Percentiles rank a stretch among this genome's conserved stretches.
These are phyloP conservation scores for Tachyglossus aculeatus DNA, from an alignment of 2,797 vertebrate genomes.

Conservation along the genomic window DNA sequence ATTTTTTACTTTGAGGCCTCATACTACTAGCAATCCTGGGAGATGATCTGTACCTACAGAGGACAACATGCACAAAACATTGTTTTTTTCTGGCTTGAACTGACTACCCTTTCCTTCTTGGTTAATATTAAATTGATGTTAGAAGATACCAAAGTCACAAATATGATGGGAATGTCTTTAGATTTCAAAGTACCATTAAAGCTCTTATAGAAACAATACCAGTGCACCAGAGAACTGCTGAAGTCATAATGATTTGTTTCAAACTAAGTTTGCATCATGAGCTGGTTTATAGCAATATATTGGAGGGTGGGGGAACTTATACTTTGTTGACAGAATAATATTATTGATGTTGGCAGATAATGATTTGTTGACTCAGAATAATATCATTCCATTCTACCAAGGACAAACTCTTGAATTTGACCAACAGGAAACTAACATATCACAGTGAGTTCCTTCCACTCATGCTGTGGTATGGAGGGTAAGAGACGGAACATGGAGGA, in stretches of 20 bases:
- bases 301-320: too few species aligned
- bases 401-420: too few species aligned
- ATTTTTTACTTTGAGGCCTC: not conserved
- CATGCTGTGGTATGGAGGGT: too few species aligned
- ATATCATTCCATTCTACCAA: not conserved
- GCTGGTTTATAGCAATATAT: constrained; percentile 18
- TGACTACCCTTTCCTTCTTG: constrained; percentile 27
- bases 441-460: too few species aligned
- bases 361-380: too few species aligned
- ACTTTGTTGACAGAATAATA: too few species aligned
- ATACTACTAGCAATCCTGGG: not conserved
- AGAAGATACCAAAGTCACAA: constrained; percentile 31
- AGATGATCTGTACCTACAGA: not conserved
- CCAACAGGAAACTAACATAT: too few species aligned
- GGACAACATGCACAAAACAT: not conserved
- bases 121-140: constrained; percentile 30
- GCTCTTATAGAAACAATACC: constrained; percentile 56
- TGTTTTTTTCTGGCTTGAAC: not conserved
- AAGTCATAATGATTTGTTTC: constrained; percentile 51
- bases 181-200: constrained; percentile 41
- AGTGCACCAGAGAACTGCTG: constrained; percentile 5
- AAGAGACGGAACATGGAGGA: too few species aligned
- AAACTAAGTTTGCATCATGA: constrained; percentile 12
- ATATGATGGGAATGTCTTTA: constrained; percentile 34
- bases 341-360: too few species aligned